A percentile compares a stretch with the other conserved stretches of the same genome.
phyloP scores from a whole-genome alignment of 1,140 invertebrate genomes.

The Lepidostoma basale region DNA sequence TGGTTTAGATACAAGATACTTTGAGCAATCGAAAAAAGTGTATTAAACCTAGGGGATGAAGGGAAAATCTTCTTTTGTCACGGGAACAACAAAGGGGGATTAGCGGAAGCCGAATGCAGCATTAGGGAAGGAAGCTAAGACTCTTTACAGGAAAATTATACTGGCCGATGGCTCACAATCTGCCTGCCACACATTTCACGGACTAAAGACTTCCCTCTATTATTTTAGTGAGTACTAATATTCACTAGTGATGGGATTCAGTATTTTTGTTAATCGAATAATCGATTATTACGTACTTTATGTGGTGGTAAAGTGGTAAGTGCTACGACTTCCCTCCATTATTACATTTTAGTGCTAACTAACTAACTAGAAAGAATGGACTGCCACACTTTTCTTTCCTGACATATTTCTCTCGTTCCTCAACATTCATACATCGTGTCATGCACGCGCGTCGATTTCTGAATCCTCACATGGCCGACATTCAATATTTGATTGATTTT shows the following conservation, averaged over 20 bases:
- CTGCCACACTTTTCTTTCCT: too few species aligned
- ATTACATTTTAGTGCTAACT: background rate
- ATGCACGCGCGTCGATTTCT: too few species aligned
- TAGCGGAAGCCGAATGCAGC: conserved; percentile 15
- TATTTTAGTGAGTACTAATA: background rate
- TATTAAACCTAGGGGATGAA: background rate
- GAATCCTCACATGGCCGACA: too few species aligned
- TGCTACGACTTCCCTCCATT: background rate
- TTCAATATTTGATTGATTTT: too few species aligned
- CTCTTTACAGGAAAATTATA: conserved; percentile 13
- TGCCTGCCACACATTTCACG: background rate
- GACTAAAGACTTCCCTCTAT: background rate
- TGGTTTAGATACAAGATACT: too few species aligned
- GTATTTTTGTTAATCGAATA: background rate
- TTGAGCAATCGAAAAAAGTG: conserved; percentile 6
- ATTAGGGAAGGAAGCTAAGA: conserved; percentile 2
- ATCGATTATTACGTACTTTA: too few species aligned
- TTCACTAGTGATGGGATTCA: background rate
- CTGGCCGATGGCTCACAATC: background rate
- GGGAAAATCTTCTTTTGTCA: conserved; percentile 1
- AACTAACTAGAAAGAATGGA: background rate
- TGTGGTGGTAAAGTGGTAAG: background rate
- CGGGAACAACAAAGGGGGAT: conserved; percentile 9
- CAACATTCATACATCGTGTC: too few species aligned
- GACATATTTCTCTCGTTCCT: too few species aligned